Base-by-base conservation (phyloP, 2,888 invertebrate species). In the Heliconius ethilla region DNA sequence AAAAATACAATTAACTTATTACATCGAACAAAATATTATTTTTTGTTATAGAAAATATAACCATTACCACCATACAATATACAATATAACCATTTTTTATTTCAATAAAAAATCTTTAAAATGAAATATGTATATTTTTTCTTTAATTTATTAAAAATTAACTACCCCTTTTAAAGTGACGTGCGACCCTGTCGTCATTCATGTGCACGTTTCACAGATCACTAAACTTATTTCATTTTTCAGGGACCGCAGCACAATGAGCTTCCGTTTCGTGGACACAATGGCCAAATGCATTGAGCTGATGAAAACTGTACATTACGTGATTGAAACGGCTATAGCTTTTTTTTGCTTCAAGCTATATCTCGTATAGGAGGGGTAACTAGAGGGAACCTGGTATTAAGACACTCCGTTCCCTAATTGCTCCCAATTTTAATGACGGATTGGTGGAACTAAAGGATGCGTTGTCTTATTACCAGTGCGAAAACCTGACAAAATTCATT, bases 271-370 rank as follows among this genome's bases (percentile, higher is more conserved):
- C 27, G 27, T 40, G 65, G 25, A 40, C 63, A 74, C 74, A 74
- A 74, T 74, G 11, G 74, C 74, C 63, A 63, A 65, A 74, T 74
- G 75, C 75, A 65, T 66, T 66, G 45, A 63, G 33, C 25, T 75
- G 66, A 75, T 75, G 55, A 75, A 37, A 75, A 66, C 55, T 45
- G 55, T 33, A 67, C 51, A 66, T 75, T 75, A 40, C 33, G 66
- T 66, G 33, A 66, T 51, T 51, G 66, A 75, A 75, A 25, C 73
- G 6, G 11, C 10, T 33, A 10, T 59, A n/a, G 10, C 2, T 51
- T 59, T 9, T 55, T 55, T n/a, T n/a, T 7, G n/a, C n/a, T 59
- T 59, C 3, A 10, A 9, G n/a, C 10, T 59, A 7, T 55, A 55
- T 59, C 3, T 10, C 9, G 10, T 7, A 59, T 59, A n/a, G 6